Base-by-base conservation (phyloP, 2,113 vertebrate genomes). In the Centropus unirufus region DNA sequence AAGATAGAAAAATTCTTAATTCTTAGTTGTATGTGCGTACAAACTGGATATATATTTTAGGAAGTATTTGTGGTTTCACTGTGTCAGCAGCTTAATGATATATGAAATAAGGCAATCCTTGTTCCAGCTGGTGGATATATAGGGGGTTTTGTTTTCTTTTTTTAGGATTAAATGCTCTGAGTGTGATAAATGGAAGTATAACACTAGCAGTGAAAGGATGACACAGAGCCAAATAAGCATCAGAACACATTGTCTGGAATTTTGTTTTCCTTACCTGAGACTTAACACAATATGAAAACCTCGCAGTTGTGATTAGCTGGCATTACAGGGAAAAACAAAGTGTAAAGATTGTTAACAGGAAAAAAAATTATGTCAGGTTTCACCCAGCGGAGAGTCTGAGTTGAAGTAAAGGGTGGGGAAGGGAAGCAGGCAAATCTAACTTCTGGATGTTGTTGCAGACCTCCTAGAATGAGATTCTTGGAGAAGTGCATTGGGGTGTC, bases 401-500 rank as follows among this genome's bases (percentile, higher is more conserved):
- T 47, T 63, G 32, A 78, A 24, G 8, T 86, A 36, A 63, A 64
- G 8, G 6, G 30, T 20, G 18, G 21, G 23, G 11, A 42, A 34
- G 29, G 11, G 9, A 24, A 59, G 22, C 64, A 51, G 44, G 49
- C 12, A 69, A 61, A 72, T 27, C 3, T 61, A 9, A 16, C 44
- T 59, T 83, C 54, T 55, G 6, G 36, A 39, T 70, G 29, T 32
- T 66, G 21, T 42, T 2, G 6, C 32, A 64, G 19, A 13, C 10
- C 23, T 61, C 9, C 9, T 88, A 51, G 49, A 34, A 34, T 57
- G 42, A 59, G 12, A 18, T 52, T 12, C 8, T 47, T 52, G 24
- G 34, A 58, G 83, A 66, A 58, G 12, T 36, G 36, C 0, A 2
- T 0, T 21, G 9, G 24, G 6, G 2, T 40, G 30, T 34, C 77